These are phyloP conservation scores for Craniophora ligustri DNA, from an alignment of 2,888 invertebrate species.

Conservation along the genomic window DNA sequence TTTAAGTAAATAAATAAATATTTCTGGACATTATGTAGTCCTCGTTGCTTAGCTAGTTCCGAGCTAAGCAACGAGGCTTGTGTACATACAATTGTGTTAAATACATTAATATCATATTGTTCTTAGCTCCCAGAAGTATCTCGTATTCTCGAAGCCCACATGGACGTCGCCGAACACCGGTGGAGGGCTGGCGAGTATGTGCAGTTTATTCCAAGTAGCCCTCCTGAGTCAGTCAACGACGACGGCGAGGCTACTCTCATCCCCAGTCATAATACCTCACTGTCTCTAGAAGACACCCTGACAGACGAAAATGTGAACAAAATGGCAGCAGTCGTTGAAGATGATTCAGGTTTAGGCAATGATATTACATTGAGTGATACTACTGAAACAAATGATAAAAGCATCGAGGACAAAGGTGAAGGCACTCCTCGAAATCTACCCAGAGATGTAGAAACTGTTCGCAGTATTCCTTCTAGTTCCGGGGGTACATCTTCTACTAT, in stretches of 20 bases:
- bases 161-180: slow-evolving; percentile 74
- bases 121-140: slow-evolving; percentile 81
- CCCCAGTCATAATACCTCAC: slow-evolving; percentile 66
- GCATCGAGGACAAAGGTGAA: slow-evolving; percentile 10
- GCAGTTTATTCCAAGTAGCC: slow-evolving; percentile 58
- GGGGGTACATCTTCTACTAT: slow-evolving; percentile 4
- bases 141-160: slow-evolving; percentile 75
- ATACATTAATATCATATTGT: background rate
- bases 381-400: slow-evolving; percentile 28
- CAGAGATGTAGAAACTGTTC: background rate
- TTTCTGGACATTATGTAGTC: too few relatives aligned
- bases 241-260: slow-evolving; percentile 73
- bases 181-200: slow-evolving; percentile 70
- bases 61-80: too few relatives aligned
- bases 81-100: too few relatives aligned
- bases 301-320: slow-evolving; percentile 64
- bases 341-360: slow-evolving; percentile 60
- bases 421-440: slow-evolving; percentile 8
- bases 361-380: slow-evolving; percentile 51
- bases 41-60: too few relatives aligned
- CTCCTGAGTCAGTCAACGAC: slow-evolving; percentile 61
- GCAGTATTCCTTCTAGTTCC: slow-evolving; percentile 18
- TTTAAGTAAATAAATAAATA: too few relatives aligned
- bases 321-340: slow-evolving; percentile 44
- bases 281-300: slow-evolving; percentile 75